Conservation (phyloP, 2,888 invertebrate species). For the Hemicrepidius hirtus region DNA sequence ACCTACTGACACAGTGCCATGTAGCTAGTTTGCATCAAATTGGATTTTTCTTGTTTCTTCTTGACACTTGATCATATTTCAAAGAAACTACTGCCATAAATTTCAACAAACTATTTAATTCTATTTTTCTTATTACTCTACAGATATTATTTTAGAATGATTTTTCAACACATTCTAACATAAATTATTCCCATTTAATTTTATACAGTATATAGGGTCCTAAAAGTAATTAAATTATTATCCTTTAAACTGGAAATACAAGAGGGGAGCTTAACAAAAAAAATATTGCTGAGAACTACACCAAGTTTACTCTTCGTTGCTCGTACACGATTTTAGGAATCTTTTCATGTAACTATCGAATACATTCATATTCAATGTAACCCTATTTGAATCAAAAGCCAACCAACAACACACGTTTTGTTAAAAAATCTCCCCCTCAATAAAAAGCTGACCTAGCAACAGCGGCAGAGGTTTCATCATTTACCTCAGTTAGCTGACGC, state of each 20-base stretch:
- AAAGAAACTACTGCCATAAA: background rate
- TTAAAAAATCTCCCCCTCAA: constrained; percentile 47
- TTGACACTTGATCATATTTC: constrained; percentile 1
- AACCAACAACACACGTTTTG: constrained; percentile 33
- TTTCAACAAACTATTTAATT: no score
- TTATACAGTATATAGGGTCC: no score
- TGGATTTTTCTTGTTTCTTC: constrained; percentile 2
- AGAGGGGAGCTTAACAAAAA: no score
- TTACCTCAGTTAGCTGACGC: constrained; percentile 51
- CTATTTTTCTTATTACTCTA: no score
- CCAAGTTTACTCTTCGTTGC: no score
- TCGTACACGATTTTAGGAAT: background rate
- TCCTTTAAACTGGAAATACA: no score
- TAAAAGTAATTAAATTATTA: no score
- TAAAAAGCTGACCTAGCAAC: constrained; percentile 51
- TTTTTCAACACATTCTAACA: no score
- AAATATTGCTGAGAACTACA: no score
- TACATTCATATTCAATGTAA: constrained; percentile 25
- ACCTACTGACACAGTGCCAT: constrained; percentile 28
- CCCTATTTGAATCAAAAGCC: constrained; percentile 30
- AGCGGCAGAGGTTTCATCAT: constrained; percentile 50
- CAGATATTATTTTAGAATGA: no score
- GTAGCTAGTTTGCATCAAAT: constrained; percentile 2
- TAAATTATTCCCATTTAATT: no score
- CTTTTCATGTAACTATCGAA: background rate